Evolutionary conservation across 2,113 vertebrate species (phyloP).

Genomic region (Pelecanoides urinatrix): DNA sequence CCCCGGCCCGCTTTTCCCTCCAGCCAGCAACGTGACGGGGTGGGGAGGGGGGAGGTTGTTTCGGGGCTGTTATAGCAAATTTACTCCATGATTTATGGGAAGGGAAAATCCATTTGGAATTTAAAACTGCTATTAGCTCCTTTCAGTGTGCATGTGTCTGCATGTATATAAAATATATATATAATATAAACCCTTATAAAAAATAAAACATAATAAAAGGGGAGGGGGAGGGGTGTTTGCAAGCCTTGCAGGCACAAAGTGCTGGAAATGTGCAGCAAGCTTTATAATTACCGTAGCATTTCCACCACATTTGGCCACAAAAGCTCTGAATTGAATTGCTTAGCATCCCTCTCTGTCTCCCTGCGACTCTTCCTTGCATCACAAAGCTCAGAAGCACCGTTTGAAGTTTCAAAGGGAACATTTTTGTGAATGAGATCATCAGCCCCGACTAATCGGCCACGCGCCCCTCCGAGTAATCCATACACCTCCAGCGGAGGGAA

Average conservation of each 20-base stretch:
- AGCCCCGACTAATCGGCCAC: background rate
- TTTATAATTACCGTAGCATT: background rate
- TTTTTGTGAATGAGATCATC: conserved; percentile 28
- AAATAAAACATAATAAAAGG: background rate
- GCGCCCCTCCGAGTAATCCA: background rate
- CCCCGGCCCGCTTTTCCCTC: background rate
- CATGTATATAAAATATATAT: background rate
- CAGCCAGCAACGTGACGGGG: background rate
- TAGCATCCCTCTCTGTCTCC: background rate
- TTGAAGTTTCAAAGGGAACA: background rate
- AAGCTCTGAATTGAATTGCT: background rate
- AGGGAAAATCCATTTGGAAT: background rate
- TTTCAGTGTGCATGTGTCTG: background rate
- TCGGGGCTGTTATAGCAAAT: background rate
- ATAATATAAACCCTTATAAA: background rate
- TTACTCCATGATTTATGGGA: background rate
- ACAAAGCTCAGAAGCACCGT: background rate
- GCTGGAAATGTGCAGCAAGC: background rate
- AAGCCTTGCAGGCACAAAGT: background rate
- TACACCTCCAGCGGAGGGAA: background rate
- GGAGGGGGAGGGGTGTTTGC: background rate
- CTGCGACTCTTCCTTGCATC: background rate
- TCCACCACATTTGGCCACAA: background rate
- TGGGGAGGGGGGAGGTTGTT: background rate
- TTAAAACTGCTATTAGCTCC: background rate